Evolutionary conservation across 2,888 invertebrate genomes (phyloP).

Genomic region (Therioaphis trifolii): DNA sequence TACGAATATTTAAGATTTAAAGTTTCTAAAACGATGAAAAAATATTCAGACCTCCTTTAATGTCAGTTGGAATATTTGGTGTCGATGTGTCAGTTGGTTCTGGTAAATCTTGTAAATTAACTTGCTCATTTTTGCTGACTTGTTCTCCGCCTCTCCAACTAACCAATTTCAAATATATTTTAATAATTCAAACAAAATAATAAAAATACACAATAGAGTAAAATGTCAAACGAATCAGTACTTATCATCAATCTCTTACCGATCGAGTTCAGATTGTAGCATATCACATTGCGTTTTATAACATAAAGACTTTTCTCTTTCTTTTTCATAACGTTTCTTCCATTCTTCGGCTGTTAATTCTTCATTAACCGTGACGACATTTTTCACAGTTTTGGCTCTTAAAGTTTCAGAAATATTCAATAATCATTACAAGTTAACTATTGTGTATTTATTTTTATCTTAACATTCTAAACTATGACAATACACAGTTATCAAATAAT

Average conservation of each 20-base stretch:
- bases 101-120: conserved; percentile 76
- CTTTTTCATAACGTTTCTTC: conserved; percentile 98
- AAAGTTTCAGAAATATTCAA: too few species aligned
- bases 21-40: too few species aligned
- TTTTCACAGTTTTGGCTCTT: conserved; percentile 99
- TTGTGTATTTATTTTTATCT: too few species aligned
- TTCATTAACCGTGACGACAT: conserved; percentile 98
- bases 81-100: conserved; percentile 80
- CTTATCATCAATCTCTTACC: conserved; percentile 62
- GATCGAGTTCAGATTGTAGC: conserved; percentile 88
- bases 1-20: too few species aligned
- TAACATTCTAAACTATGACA: too few species aligned
- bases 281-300: conserved; percentile 93
- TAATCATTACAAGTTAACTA: too few species aligned
- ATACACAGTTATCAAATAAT: too few species aligned
- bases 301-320: conserved; percentile 93
- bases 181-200: neutral
- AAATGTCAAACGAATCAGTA: neutral
- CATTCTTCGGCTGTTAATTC: conserved; percentile 99
- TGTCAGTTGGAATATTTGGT: conserved; percentile 73
- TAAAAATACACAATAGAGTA: neutral
- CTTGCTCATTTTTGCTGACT: conserved; percentile 90
- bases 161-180: conserved; percentile 14
- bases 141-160: conserved; percentile 93
- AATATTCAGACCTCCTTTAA: conserved; percentile 31